Evolutionary conservation across 2,113 vertebrate genomes (phyloP), one percentile per base, ranked within the genome.

Genomic region (Anarrhichthys ocellatus): DNA sequence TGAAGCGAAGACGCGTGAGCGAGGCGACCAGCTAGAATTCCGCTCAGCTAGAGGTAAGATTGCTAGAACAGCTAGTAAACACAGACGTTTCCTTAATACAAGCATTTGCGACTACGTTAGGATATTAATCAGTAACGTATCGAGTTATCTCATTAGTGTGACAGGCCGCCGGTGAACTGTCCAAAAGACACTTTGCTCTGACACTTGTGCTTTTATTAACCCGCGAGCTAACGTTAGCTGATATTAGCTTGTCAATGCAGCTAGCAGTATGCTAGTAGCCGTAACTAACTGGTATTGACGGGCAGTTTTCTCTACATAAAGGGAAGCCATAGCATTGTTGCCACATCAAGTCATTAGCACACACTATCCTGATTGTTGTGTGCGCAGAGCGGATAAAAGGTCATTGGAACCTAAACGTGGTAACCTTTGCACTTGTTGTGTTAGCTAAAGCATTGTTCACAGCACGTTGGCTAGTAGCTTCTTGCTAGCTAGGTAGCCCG

Each of bases 1-100:
- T 36, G 85, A 69, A 85, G 87, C 65, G 42, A 76, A 80, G 76
- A 88, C 90, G 89, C 88, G 84, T 89, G 91, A 91, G 82, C 66
- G 76, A 86, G 40, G 86, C 88, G 73, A 79, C 80, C 64, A 72
- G 80, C 83, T 61, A 61, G 61, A 63, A 71, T 66, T 88, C 85
- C 38, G 71, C 83, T 84, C 81, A 73, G 73, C 24, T 14, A 20
- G 73, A 90, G 92, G 92, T 93, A 86, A 88, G 89, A 50, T 2
- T 36, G 29, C 22, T 15, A 3, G 66, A 42, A 61, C 66, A 24
- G 36, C n/a, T 15, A 44, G 17, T 34, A 2, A 27, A 22, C 70
- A 4, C 38, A 44, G 6, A 63, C 46, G 6, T 66, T 10, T 59
- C 3, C n/a, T 14, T 22, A 14, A 44, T 9, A n/a, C 2, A 0